Conservation (phyloP, 1,140 invertebrate species). For the Steinernema khuongi region DNA sequence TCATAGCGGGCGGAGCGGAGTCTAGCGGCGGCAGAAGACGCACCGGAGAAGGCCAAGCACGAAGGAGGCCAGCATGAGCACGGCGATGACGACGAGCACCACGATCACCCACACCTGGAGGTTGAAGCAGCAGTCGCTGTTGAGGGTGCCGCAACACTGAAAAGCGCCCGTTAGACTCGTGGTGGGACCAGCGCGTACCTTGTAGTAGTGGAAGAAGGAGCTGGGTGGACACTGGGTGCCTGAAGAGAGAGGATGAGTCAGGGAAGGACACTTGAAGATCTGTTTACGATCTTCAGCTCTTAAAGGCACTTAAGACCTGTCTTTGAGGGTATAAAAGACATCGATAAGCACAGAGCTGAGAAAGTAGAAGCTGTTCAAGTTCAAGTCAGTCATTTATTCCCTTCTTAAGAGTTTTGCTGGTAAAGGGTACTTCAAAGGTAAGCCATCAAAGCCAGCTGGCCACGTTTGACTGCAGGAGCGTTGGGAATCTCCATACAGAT, state of each 20-base stretch:
- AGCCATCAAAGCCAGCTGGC: no score
- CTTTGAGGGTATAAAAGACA: no score
- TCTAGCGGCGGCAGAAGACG: slow-evolving; percentile 33
- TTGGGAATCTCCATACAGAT: no score
- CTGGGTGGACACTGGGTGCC: slow-evolving; percentile 31
- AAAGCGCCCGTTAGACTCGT: no score
- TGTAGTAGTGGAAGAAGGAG: slow-evolving; percentile 39
- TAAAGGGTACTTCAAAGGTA: no score
- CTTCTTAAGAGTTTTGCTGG: no score
- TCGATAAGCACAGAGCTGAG: no score
- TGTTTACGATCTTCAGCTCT: background rate
- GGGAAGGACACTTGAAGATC: background rate
- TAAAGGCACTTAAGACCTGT: no score
- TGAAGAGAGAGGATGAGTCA: background rate
- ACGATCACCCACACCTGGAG: slow-evolving; percentile 40
- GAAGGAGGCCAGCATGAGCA: slow-evolving; percentile 33
- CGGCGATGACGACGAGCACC: slow-evolving; percentile 31
- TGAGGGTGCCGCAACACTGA: slow-evolving; percentile 34
- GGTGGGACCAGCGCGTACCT: no score
- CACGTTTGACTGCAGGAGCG: no score
- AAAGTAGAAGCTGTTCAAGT: no score
- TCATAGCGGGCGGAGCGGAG: background rate
- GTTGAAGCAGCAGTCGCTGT: slow-evolving; percentile 40
- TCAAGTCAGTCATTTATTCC: no score
- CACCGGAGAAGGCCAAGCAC: slow-evolving; percentile 34